Evolutionary conservation across 1,140 invertebrate genomes (phyloP), one percentile per base, ranked within the genome.

Genomic region (Lysiphlebus fabarum): DNA sequence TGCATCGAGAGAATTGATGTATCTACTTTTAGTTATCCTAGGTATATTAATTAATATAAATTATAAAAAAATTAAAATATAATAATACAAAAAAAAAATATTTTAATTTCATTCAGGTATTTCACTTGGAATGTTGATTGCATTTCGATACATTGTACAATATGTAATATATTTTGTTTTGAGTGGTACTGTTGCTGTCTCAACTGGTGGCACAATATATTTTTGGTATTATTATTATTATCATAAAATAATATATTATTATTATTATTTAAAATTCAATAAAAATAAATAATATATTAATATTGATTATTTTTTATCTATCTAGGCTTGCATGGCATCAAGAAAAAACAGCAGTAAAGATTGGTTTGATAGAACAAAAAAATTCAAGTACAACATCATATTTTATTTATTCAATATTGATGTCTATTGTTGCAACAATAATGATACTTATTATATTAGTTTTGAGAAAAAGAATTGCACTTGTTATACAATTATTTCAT

Each of bases 141-240:
- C 87, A 26, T 84, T 89, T 59, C 77, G 85, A 61, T 87, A 82
- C 67, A 67, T 86, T 34, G 86, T 84, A 5, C 82, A 82, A 49
- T 69, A 85, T 49, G 77, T 91, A 14, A 84, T 91, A 53, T 91
- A 88, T 84, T 67, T 89, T 6, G 83, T 90, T 17, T 72, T 91
- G 7, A 70, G 83, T 37, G 79, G 84, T 2, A 81, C 84, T 8
- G 76, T 85, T 12, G 37, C 87, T 2, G 83, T 82, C 9, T 83
- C 83, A 45, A 72, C 87, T 36, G 82, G 74, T 61, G 83, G 81
- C 58, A 84, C 89, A 33, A 78, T 80, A 36, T 85, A 83, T 62
- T 74, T 91, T 40, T 92, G 90, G 90, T 87, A 82, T n/a, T n/a
- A n/a, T n/a, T n/a, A n/a, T n/a, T n/a, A n/a, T n/a, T n/a, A n/a